Percentiles rank a stretch among this genome's conserved stretches.
phyloP scores from a whole-genome alignment of 1,140 invertebrate genomes.

The Vanessa atalanta region DNA sequence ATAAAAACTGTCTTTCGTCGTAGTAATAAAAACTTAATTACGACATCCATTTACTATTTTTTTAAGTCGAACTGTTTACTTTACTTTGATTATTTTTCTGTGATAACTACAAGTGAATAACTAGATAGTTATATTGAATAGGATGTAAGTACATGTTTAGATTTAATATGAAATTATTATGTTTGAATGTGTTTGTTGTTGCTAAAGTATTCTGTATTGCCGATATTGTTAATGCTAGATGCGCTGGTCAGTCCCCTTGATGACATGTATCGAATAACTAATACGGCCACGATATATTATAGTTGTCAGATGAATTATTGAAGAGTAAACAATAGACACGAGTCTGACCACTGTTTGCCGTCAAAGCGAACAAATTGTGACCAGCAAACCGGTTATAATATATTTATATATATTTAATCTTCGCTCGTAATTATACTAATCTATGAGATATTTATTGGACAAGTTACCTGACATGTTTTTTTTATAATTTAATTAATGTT shows the following conservation, averaged over 20 bases:
- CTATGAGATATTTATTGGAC: neutral
- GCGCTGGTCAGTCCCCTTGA: slow-evolving; percentile 43
- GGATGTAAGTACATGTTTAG: neutral
- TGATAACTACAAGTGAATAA: too few species aligned
- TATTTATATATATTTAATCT: neutral
- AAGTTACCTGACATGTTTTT: too few species aligned
- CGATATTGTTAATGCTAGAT: slow-evolving; percentile 33
- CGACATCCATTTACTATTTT: neutral
- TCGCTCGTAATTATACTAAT: neutral
- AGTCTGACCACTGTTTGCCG: slow-evolving; percentile 3
- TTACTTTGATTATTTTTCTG: neutral
- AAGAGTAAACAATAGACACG: slow-evolving; percentile 28
- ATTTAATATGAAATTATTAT: neutral
- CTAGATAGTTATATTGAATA: too few species aligned
- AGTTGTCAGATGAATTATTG: slow-evolving; percentile 38
- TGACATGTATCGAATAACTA: slow-evolving; percentile 38
- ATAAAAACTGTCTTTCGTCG: neutral
- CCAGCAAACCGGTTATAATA: neutral
- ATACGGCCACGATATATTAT: slow-evolving; percentile 31
- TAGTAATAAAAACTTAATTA: neutral
- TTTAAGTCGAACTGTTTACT: neutral
- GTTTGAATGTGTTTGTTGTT: neutral
- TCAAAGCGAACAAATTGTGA: slow-evolving; percentile 1
- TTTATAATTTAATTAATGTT: too few species aligned
- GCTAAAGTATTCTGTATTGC: slow-evolving; percentile 16